Evolutionary conservation across 1,140 invertebrate species (phyloP), one percentile per base, ranked within the genome.

Genomic region (Helicoverpa zea): DNA sequence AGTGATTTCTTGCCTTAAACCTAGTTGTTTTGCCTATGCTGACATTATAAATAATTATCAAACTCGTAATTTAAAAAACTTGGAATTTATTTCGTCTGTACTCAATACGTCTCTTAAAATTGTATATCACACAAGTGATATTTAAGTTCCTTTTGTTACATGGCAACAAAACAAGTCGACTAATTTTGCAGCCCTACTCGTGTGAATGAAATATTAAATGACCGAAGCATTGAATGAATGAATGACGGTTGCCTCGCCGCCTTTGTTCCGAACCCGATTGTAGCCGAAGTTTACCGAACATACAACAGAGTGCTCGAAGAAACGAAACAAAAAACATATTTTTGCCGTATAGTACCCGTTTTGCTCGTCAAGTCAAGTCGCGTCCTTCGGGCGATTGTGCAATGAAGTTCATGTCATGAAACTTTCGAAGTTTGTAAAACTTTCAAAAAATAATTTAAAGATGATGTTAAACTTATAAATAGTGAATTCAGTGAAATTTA

Each of bases 321-420:
- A 72, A 72, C 68, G 68, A 72, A 72, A 73, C 70, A 58, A 73
- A 73, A 43, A 73, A 73, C 52, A 58, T 56, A 68, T 43, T 73
- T 73, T 73, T 58, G 70, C 52, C 52, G 52, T 59, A n/a, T n/a
- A 47, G 86, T 72, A 87, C 86, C 86, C 84, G 86, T 86, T 87
- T 86, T 73, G 64, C 43, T 79, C 75, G 75, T 77, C 58, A 77
- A 77, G 61, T 73, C 35, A 68, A 66, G 79, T 89, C 81, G 90
- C 89, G 89, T 92, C 90, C 87, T 91, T 90, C 89, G 85, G 87
- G 83, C 82, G 86, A 89, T 88, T 93, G 91, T 90, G 86, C 85
- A 91, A 91, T 87, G 87, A 90, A 91, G 87, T 91, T 92, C 86
- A 84, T 68, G 64, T 68, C 64, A 68, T 64, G 79, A 88, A 91